A percentile compares a stretch with the other conserved stretches of the same genome.
Evolutionary conservation across 1,140 invertebrate species (phyloP).

Genomic region (Diplogasteroides magnus): DNA sequence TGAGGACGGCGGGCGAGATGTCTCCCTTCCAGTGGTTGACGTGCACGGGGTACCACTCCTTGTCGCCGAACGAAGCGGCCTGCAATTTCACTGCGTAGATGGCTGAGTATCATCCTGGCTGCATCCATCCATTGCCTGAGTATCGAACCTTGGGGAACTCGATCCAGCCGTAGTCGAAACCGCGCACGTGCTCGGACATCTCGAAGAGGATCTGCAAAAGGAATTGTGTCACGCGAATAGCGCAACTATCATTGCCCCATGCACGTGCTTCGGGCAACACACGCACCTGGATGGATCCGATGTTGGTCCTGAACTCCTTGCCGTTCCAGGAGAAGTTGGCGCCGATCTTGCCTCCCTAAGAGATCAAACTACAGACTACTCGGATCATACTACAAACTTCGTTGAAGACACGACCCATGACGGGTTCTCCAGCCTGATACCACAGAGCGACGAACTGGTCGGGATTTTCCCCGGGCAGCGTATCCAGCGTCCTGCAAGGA

Average conservation of each 20-base stretch:
- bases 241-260: neutral
- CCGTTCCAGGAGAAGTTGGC: conserved; percentile 31
- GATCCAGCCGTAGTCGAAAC: conserved; percentile 44
- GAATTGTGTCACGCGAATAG: neutral
- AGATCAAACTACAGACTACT: neutral
- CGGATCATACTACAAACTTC: conserved; percentile 2
- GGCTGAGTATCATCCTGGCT: too few relatives aligned
- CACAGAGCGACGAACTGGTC: conserved; percentile 47
- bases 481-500: conserved; percentile 29
- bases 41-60: conserved; percentile 40
- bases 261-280: neutral
- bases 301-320: conserved; percentile 36
- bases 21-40: conserved; percentile 37
- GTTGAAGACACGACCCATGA: conserved; percentile 45
- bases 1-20: conserved; percentile 40
- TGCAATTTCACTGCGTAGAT: too few relatives aligned
- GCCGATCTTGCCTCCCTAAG: conserved; percentile 35
- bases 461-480: conserved; percentile 28
- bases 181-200: conserved; percentile 38
- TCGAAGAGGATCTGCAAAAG: conserved; percentile 34
- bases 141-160: conserved; percentile 28
- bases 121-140: too few relatives aligned
- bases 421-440: conserved; percentile 41
- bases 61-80: conserved; percentile 37
- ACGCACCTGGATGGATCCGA: conserved; percentile 35